Conservation (phyloP, 2,797 vertebrate genomes). For the Myiothlypis chrysogaster region DNA sequence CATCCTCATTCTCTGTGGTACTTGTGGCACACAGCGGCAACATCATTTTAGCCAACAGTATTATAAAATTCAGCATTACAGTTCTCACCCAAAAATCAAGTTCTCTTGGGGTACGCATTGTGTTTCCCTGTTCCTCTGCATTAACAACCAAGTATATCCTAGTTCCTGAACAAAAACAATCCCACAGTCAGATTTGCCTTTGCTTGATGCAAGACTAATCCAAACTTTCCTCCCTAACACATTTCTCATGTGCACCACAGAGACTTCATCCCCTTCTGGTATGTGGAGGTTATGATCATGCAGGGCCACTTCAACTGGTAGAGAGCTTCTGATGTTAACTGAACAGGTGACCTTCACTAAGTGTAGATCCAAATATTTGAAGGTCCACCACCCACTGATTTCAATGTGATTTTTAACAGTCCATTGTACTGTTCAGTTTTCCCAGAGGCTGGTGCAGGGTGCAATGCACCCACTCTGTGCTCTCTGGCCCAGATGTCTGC, state of each 20-base stretch:
- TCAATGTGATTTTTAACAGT: neutral
- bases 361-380: neutral
- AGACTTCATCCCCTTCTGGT: neutral
- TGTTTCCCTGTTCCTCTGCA: neutral
- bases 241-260: neutral
- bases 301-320: rapidly evolving
- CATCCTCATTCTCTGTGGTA: neutral
- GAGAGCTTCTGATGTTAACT: neutral
- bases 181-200: neutral
- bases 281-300: no score
- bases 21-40: neutral
- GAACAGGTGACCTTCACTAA: neutral
- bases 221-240: neutral
- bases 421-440: neutral
- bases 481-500: neutral
- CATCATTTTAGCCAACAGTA: neutral
- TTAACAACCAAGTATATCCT: no score
- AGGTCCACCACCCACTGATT: neutral
- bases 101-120: no score
- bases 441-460: neutral
- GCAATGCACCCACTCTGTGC: neutral
- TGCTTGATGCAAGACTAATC: neutral
- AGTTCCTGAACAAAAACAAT: neutral
- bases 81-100: neutral
- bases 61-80: no score